Evolutionary conservation across 1,140 invertebrate genomes (phyloP).

Genomic region (Psix sp.): DNA sequence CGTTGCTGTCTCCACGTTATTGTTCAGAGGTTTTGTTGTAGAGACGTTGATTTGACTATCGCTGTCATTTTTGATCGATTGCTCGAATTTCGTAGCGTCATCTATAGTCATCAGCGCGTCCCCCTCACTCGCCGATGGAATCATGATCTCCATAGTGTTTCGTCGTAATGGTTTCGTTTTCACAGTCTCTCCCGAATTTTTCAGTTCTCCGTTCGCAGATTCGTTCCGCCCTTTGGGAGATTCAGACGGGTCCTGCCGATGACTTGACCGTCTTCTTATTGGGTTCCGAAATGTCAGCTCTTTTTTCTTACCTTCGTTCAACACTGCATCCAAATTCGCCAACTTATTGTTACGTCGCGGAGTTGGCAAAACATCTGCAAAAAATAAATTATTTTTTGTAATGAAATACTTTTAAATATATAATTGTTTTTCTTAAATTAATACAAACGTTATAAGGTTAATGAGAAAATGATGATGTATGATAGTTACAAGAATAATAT

Average conservation of each 20-base stretch:
- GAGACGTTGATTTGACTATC: slow-evolving; percentile 12
- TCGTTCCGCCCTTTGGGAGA: no score
- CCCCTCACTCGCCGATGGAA: slow-evolving; percentile 16
- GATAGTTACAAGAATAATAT: no score
- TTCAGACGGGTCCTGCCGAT: slow-evolving; percentile 24
- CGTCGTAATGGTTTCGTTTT: slow-evolving; percentile 17
- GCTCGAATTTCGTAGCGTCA: slow-evolving; percentile 3
- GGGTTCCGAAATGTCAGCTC: slow-evolving; percentile 28
- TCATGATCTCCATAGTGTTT: slow-evolving; percentile 19
- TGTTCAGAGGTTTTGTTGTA: background rate
- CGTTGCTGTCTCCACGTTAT: background rate
- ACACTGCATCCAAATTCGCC: slow-evolving; percentile 24
- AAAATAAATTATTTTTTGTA: slow-evolving; percentile 16
- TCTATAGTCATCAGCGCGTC: slow-evolving; percentile 9
- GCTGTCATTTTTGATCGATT: slow-evolving; percentile 15
- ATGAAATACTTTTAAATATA: no score
- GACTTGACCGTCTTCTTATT: slow-evolving; percentile 32
- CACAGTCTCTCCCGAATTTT: slow-evolving; percentile 2
- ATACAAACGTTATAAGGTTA: no score
- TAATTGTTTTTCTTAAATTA: no score
- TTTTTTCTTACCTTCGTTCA: slow-evolving; percentile 40
- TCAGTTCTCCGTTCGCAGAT: slow-evolving; percentile 19
- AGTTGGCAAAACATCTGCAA: slow-evolving; percentile 40
- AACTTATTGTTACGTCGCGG: slow-evolving; percentile 31
- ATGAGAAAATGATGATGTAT: no score